Conservation (phyloP, 2,888 invertebrate genomes). For the Cremastinae sp. region DNA sequence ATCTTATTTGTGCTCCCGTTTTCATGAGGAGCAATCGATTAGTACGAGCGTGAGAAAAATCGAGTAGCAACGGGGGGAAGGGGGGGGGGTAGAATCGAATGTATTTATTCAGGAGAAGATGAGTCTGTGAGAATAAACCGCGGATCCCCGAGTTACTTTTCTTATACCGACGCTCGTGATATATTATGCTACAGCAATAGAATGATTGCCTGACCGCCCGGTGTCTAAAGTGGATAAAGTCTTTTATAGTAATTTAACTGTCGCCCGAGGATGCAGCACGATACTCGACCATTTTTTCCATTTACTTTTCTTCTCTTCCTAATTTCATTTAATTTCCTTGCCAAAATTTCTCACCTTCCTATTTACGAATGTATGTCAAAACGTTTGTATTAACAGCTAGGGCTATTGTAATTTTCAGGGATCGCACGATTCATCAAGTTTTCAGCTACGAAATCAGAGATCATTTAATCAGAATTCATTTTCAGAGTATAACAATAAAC, state of each 20-base stretch:
- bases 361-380: too few species aligned
- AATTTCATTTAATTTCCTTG: slow-evolving; percentile 3
- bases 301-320: slow-evolving; percentile 20
- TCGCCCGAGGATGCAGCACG: slow-evolving; percentile 68
- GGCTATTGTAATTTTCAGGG: too few species aligned
- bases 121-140: slow-evolving; percentile 12
- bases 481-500: too few species aligned
- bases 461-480: too few species aligned
- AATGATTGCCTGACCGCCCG: slow-evolving; percentile 76
- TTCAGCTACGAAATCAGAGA: too few species aligned
- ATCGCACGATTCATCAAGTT: too few species aligned
- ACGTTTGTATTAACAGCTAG: too few species aligned
- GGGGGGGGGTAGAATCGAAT: slow-evolving; percentile 30
- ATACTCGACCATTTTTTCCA: slow-evolving; percentile 50
- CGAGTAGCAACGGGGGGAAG: background rate
- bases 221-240: slow-evolving; percentile 78
- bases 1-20: too few species aligned
- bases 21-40: background rate
- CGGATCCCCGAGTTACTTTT: slow-evolving; percentile 70
- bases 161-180: slow-evolving; percentile 76
- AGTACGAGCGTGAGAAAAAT: slow-evolving; percentile 3
- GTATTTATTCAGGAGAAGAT: slow-evolving; percentile 74
- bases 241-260: slow-evolving; percentile 76
- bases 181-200: slow-evolving; percentile 76
- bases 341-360: background rate